phyloP scores from a whole-genome alignment of 2,888 invertebrate genomes.

The Pammene aurita region DNA sequence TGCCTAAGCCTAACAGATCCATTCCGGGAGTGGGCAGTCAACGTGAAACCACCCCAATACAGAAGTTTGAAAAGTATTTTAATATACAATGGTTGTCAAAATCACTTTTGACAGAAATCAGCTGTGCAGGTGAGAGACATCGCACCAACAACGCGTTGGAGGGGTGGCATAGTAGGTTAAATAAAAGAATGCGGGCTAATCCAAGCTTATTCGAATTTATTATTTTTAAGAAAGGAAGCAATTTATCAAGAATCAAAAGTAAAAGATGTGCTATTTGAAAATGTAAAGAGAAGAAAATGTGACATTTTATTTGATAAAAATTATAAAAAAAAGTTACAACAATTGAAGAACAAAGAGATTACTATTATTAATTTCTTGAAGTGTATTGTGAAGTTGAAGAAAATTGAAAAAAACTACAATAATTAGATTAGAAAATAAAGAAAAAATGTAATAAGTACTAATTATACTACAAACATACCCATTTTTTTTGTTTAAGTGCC shows the following conservation, averaged over 20 bases:
- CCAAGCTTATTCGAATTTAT: conserved; percentile 28
- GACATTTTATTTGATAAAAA: conserved; percentile 24
- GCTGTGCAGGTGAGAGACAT: conserved; percentile 21
- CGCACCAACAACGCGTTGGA: conserved; percentile 23
- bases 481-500: neutral
- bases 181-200: conserved; percentile 29
- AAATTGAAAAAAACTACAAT: conserved; percentile 23
- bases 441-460: conserved; percentile 13
- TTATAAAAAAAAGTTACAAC: conserved; percentile 24
- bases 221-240: conserved; percentile 28
- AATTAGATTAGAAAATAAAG: conserved; percentile 20
- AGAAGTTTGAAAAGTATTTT: conserved; percentile 23
- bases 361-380: conserved; percentile 20
- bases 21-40: conserved; percentile 1
- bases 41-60: conserved; percentile 12
- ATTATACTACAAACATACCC: conserved; percentile 5
- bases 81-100: conserved; percentile 19
- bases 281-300: conserved; percentile 23
- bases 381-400: conserved; percentile 29
- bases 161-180: conserved; percentile 28
- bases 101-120: conserved; percentile 20
- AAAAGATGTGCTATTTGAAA: conserved; percentile 21
- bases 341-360: conserved; percentile 23
- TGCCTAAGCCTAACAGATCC: conserved; percentile 15
- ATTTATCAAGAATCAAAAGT: conserved; percentile 28